Evolutionary conservation across 2,888 invertebrate species (phyloP), one percentile per base, ranked within the genome.

Genomic region (Hirtodrosophila confusa): DNA sequence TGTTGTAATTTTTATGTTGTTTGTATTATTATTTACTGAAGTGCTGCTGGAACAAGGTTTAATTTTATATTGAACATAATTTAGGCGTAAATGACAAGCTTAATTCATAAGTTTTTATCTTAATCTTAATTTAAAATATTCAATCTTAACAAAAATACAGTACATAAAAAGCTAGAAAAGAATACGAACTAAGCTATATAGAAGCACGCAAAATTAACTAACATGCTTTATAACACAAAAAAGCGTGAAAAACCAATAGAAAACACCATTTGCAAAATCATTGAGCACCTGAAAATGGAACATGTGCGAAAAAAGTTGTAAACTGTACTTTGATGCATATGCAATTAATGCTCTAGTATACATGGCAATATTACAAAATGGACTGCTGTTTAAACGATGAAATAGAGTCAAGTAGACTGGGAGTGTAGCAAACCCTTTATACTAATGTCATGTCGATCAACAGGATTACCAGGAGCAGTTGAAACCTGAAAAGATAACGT

Each of bases 71-170:
- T 68, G 74, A 70, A 67, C 77, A 62, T 86, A 82, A 86, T 80
- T 80, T 84, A 86, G 80, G 85, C 85, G 69, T 86, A 86, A 86
- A 84, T 86, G 80, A 86, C 80, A 80, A 84, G 87, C 80, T 80
- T 71, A 77, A 75, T 57, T 70, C 51, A 84, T 84, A 84, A 82
- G 85, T 84, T 87, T 82, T 85, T 85, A 87, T 80, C 75, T 57
- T 80, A 80, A 84, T 80, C 49, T 86, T 86, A 80, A 80, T 84
- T 80, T 80, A 84, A 80, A 65, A 66, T 76, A 76, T 76, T 66
- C 54, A 62, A 71, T 54, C 57, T 76, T 62, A 66, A 74, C 80
- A 31, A 31, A 86, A 79, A 73, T 53, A 64, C 66, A 66, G 58
- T 76, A 79, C 80, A 79, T 61, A 66, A 70, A 78, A 58, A 48